Evolutionary conservation across 2,888 invertebrate species (phyloP), one percentile per base, ranked within the genome.

Genomic region (Priocnemis perturbator): DNA sequence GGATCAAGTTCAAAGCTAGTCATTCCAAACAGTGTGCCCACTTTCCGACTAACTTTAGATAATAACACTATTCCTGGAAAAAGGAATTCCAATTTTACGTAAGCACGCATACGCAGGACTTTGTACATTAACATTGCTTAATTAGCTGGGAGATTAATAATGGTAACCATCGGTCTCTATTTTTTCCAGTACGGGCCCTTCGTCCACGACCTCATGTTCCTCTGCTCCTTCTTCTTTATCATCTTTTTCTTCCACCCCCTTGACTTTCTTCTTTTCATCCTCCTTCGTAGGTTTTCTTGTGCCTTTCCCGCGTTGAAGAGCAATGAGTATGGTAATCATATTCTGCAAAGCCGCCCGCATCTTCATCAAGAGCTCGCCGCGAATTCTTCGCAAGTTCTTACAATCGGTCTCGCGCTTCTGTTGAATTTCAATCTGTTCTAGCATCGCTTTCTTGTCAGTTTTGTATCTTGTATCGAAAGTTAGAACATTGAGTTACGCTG

Each of bases 341-440:
- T 92, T 92, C 80, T 92, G 92, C 66, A 93, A 81, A 0, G 92
- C 91, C 0, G 90, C 91, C 81, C 91, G 91, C 83, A 93, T 90
- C 75, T 91, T 90, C 47, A 92, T 91, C 47, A 92, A 89, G 20
- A 93, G 86, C 74, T 90, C 88, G 0, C 92, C 91, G 66, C 91
- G 91, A 17, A 87, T 88, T 78, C 92, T 89, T 23, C 91, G 87
- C 2, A 89, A 67, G n/a, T 84, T 86, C 1, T 86, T 89, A 0
- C 90, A 84, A 44, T 90, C 87, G 0, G 72, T 74, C 74, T 90
- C 90, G 17, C 90, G 90, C 5, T 90, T 88, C 14, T 85, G 83
- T 77, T 92, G 90, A 0, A 89, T 88, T 0, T 89, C 86, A 3
- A 91, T 89, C 76, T 90, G 88, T 0, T 90, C 89, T 5, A 87